These are phyloP conservation scores for Salarias fasciatus DNA, from an alignment of 2,797 vertebrate species.

Conservation along the genomic window DNA sequence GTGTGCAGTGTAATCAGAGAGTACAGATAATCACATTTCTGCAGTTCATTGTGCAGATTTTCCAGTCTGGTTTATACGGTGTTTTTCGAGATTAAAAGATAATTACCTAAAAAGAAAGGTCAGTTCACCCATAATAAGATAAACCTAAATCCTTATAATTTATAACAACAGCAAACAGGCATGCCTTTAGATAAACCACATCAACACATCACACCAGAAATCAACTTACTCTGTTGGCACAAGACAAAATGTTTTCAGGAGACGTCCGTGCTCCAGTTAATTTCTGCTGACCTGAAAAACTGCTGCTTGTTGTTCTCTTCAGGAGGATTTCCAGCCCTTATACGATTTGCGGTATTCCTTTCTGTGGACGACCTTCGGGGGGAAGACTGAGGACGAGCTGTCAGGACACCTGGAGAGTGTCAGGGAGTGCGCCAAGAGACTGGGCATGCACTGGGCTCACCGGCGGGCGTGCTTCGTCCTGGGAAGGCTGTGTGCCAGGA, in stretches of 20 bases:
- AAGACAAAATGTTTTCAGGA: neutral
- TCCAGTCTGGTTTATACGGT: no score
- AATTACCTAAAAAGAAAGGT: no score
- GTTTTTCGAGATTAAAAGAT: no score
- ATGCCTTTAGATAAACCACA: no score
- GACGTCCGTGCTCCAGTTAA: neutral
- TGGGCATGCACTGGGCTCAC: conserved; percentile 89
- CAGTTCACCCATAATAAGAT: no score
- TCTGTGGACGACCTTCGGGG: conserved; percentile 87
- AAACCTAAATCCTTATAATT: no score
- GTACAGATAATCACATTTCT: no score
- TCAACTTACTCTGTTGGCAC: no score
- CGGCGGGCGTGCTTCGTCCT: conserved; percentile 93
- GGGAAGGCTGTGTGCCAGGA: conserved; percentile 90
- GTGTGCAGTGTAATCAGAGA: no score
- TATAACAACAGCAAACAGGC: no score
- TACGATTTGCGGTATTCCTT: conserved; percentile 93
- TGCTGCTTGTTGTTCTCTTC: conserved; percentile 24
- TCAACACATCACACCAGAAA: no score
- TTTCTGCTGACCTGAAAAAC: neutral
- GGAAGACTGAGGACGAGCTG: conserved; percentile 88
- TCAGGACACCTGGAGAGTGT: conserved; percentile 88
- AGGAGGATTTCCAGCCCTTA: conserved; percentile 87
- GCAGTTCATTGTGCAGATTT: no score
- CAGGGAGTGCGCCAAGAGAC: conserved; percentile 91